These are phyloP conservation scores for Carassius gibelio DNA, from an alignment of 2,113 vertebrate genomes.

Conservation along the genomic window DNA sequence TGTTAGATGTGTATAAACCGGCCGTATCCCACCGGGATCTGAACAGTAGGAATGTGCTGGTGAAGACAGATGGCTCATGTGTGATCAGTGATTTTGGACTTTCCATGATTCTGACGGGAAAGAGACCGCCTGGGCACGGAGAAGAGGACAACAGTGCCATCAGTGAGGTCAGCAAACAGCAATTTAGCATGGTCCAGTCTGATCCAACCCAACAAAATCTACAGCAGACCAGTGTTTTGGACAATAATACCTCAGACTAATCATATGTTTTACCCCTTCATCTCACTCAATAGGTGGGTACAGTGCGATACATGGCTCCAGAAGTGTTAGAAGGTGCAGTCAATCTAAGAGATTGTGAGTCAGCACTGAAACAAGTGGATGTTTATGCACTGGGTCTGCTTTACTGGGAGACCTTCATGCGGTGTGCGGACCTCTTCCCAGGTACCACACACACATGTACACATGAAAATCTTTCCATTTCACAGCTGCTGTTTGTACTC, in stretches of 20 bases:
- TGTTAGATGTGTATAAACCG: slow-evolving; percentile 89
- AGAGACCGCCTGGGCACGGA: slow-evolving; percentile 82
- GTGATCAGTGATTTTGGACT: slow-evolving; percentile 94
- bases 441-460: slow-evolving; percentile 71
- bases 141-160: slow-evolving; percentile 92
- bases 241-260: neutral
- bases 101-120: slow-evolving; percentile 91
- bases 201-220: neutral
- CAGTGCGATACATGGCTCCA: slow-evolving; percentile 94
- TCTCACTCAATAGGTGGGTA: slow-evolving; percentile 83
- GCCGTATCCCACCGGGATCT: slow-evolving; percentile 93
- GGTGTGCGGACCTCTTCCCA: slow-evolving; percentile 91
- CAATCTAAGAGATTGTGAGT: slow-evolving; percentile 92
- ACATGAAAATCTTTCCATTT: neutral
- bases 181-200: too few relatives aligned
- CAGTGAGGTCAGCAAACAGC: slow-evolving; percentile 81
- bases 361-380: slow-evolving; percentile 95
- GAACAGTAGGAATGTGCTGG: slow-evolving; percentile 92
- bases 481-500: neutral
- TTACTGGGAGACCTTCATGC: slow-evolving; percentile 97
- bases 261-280: neutral
- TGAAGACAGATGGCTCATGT: slow-evolving; percentile 87
- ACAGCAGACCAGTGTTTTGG: neutral
- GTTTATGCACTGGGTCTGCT: slow-evolving; percentile 92
- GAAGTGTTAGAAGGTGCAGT: slow-evolving; percentile 95